A percentile compares a stretch with the other conserved stretches of the same genome.
These are phyloP conservation scores for Bombycilla garrulus DNA, from an alignment of 2,113 vertebrate genomes.

Conservation along the genomic window DNA sequence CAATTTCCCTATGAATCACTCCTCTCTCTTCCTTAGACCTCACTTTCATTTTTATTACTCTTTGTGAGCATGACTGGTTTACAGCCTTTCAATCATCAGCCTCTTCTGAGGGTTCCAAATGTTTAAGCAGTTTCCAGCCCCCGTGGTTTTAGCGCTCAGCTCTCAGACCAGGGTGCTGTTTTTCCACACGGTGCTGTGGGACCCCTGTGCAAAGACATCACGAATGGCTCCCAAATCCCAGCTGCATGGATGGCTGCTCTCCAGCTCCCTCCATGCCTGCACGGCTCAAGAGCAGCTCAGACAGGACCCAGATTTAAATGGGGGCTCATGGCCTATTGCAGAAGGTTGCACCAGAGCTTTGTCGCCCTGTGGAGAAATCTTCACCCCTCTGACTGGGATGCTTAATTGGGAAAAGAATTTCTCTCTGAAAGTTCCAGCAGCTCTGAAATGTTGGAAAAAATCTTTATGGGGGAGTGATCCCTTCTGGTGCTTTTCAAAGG, in stretches of 20 bases:
- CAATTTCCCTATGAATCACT: neutral
- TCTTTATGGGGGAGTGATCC: conserved; percentile 47
- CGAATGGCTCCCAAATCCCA: neutral
- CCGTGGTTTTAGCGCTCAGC: neutral
- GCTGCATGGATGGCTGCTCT: neutral
- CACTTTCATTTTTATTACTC: neutral
- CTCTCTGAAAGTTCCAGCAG: neutral
- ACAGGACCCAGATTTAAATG: neutral
- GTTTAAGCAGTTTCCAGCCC: neutral
- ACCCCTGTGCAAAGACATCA: neutral
- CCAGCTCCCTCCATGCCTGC: neutral
- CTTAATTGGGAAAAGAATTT: neutral
- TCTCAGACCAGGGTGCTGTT: neutral
- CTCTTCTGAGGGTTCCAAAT: neutral
- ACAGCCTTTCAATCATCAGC: neutral
- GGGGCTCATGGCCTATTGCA: neutral
- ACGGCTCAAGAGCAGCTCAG: neutral
- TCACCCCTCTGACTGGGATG: neutral
- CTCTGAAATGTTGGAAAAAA: conserved; percentile 28
- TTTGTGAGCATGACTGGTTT: neutral
- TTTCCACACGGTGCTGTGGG: rapidly evolving
- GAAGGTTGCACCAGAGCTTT: neutral
- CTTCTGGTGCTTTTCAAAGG: conserved; percentile 53
- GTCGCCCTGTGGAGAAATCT: neutral
- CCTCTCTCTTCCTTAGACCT: neutral